Evolutionary conservation across 1,140 invertebrate species (phyloP).

Genomic region (Drosophila murphyi): DNA sequence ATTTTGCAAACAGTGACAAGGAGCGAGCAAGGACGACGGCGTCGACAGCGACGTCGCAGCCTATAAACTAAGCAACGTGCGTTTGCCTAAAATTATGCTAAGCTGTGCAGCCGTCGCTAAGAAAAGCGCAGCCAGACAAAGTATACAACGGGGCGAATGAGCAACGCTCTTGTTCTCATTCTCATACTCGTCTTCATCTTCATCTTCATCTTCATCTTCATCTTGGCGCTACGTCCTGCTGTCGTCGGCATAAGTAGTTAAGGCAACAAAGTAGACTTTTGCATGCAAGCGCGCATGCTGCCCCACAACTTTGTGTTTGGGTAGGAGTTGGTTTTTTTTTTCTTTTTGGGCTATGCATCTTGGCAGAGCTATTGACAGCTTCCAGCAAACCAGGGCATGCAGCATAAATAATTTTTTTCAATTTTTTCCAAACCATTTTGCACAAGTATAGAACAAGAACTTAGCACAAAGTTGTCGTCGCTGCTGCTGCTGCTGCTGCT

Average conservation of each 20-base stretch:
- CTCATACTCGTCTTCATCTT: conserved; percentile 40
- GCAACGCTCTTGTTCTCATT: conserved; percentile 38
- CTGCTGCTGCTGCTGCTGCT: conserved; percentile 15
- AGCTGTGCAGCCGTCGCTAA: conserved; percentile 63
- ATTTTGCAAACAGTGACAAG: conserved; percentile 70
- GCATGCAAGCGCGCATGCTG: conserved; percentile 81
- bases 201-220: conserved; percentile 42
- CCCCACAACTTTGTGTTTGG: conserved; percentile 71
- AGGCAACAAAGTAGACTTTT: conserved; percentile 81
- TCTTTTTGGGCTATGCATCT: conserved; percentile 4
- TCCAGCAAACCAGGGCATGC: conserved; percentile 60
- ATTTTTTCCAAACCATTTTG: conserved; percentile 79
- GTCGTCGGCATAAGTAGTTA: conserved; percentile 76
- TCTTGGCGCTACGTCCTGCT: conserved; percentile 43
- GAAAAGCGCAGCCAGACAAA: conserved; percentile 69
- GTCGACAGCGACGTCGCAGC: conserved; percentile 53
- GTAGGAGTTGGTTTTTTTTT: background rate
- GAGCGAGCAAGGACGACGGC: conserved; percentile 10
- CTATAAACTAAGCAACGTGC: conserved; percentile 82
- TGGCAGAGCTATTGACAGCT: conserved; percentile 71
- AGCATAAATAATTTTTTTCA: conserved; percentile 79
- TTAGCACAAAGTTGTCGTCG: conserved; percentile 68
- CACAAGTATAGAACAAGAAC: conserved; percentile 53
- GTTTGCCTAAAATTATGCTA: conserved; percentile 83
- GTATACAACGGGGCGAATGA: conserved; percentile 47